Percentiles rank a stretch among this genome's conserved stretches.
phyloP scores from a whole-genome alignment of 2,888 invertebrate genomes.

The Eristalinus sepulchralis region DNA sequence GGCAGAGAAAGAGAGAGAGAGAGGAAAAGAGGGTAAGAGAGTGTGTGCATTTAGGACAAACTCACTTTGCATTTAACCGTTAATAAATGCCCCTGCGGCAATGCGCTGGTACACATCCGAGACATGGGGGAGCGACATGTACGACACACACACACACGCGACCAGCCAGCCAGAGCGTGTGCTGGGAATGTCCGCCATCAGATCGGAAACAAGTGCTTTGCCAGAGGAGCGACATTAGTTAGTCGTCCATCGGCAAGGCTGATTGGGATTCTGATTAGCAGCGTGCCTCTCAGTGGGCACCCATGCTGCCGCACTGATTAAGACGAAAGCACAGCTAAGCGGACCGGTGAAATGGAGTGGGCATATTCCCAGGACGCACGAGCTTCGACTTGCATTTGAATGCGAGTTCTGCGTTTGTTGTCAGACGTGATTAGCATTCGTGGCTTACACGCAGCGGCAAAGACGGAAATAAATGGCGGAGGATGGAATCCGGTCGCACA shows the following conservation, averaged over 20 bases:
- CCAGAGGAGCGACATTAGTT: slow-evolving; percentile 45
- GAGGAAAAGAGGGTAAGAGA: not conserved
- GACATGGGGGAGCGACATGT: slow-evolving; percentile 51
- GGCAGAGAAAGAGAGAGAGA: not conserved
- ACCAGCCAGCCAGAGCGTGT: slow-evolving; percentile 6
- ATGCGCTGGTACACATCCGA: slow-evolving; percentile 22
- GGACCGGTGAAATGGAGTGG: slow-evolving; percentile 12
- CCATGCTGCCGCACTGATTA: slow-evolving; percentile 48
- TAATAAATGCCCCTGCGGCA: slow-evolving; percentile 60
- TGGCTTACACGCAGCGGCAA: slow-evolving; percentile 58
- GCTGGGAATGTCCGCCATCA: slow-evolving; percentile 66
- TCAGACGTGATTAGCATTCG: slow-evolving; percentile 66
- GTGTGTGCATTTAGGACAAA: slow-evolving; percentile 23
- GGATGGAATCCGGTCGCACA: slow-evolving; percentile 27
- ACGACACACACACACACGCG: slow-evolving; percentile 16
- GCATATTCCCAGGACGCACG: slow-evolving; percentile 28
- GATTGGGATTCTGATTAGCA: slow-evolving; percentile 68
- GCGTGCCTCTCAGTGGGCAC: not conserved
- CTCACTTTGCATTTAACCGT: slow-evolving; percentile 67
- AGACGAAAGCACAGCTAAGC: slow-evolving; percentile 30
- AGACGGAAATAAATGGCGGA: slow-evolving; percentile 59
- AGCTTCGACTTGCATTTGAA: slow-evolving; percentile 60
- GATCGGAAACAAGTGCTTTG: slow-evolving; percentile 38
- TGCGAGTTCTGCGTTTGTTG: slow-evolving; percentile 67
- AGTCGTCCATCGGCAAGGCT: slow-evolving; percentile 18